Evolutionary conservation across 2,113 vertebrate species (phyloP), one percentile per base, ranked within the genome.

Genomic region (Hippocampus comes): DNA sequence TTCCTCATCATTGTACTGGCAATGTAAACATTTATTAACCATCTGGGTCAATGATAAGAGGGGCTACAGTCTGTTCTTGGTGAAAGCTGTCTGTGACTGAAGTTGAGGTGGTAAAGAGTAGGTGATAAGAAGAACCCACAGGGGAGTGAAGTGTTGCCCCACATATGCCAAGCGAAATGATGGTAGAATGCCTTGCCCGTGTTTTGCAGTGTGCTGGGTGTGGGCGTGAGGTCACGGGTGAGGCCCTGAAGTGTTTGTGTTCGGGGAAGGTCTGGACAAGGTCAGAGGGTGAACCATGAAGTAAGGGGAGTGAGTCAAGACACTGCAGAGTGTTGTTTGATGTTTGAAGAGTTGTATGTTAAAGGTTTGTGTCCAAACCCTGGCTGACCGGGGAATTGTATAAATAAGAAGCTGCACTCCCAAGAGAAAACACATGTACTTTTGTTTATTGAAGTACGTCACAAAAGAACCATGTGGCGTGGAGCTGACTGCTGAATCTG

Each of bases 221-320:
- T 78, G 73, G 69, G 73, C 64, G 69, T 48, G 42, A 80, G 85
- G 82, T 87, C 84, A 78, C 63, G 78, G 84, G 86, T 84, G 80
- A 85, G 66, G 73, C 11, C 2, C 64, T 55, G 66, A 72, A 80
- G 81, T 86, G 83, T 87, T 86, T 90, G 83, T 75, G 68, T 76
- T 81, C 48, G 68, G 81, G 82, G 80, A 83, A 83, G 73, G 78
- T 77, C 81, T 81, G 75, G 76, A 68, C n/a, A 14, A 78, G 83
- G 87, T 86, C 84, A 87, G 61, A 78, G 84, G 79, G 69, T 74
- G 73, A 81, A 85, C n/a, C 71, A 4, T 4, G 8, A 72, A 53
- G 59, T 70, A 72, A 81, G 88, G 75, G 79, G 79, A 80, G 75
- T 49, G 74, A 56, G 79, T 78, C 68, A 27, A 72, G 74, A 48